Conservation (phyloP, 2,888 invertebrate species). For the Coelinius sp. region DNA sequence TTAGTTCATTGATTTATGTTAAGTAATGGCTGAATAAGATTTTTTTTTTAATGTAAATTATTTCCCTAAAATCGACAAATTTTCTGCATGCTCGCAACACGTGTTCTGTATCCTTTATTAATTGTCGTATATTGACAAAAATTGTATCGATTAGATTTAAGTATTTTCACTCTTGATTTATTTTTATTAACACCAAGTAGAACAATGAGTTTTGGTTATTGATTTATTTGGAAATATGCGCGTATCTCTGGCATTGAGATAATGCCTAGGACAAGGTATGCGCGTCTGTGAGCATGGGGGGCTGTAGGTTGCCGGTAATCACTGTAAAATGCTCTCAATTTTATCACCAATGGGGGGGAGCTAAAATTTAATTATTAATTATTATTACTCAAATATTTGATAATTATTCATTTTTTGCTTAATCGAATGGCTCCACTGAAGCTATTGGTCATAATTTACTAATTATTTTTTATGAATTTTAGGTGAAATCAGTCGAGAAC, state of each 20-base stretch:
- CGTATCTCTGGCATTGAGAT: conserved; percentile 16
- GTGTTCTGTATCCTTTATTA: background rate
- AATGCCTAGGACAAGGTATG: conserved; percentile 49
- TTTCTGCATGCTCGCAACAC: conserved; percentile 6
- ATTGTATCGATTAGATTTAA: background rate
- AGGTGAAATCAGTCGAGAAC: conserved; percentile 72
- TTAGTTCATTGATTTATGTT: background rate
- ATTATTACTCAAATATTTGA: conserved; percentile 35
- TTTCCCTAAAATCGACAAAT: background rate
- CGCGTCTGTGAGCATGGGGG: conserved; percentile 64
- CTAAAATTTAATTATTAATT: conserved; percentile 50
- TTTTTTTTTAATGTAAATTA: background rate
- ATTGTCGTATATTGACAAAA: background rate
- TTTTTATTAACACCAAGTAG: background rate
- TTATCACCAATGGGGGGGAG: conserved; percentile 24
- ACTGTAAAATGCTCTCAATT: conserved; percentile 51
- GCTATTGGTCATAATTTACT: conserved; percentile 38
- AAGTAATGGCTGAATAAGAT: conserved; percentile 17
- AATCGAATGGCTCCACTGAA: conserved; percentile 46
- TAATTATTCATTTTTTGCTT: conserved; percentile 47
- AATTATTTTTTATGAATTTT: conserved; percentile 59
- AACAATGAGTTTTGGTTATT: background rate
- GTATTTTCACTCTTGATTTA: background rate
- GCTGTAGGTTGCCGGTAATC: conserved; percentile 58
- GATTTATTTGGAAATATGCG: background rate